Percentiles rank a stretch among this genome's conserved stretches.
phyloP scores from a whole-genome alignment of 2,113 vertebrate genomes.

The Parus major region DNA sequence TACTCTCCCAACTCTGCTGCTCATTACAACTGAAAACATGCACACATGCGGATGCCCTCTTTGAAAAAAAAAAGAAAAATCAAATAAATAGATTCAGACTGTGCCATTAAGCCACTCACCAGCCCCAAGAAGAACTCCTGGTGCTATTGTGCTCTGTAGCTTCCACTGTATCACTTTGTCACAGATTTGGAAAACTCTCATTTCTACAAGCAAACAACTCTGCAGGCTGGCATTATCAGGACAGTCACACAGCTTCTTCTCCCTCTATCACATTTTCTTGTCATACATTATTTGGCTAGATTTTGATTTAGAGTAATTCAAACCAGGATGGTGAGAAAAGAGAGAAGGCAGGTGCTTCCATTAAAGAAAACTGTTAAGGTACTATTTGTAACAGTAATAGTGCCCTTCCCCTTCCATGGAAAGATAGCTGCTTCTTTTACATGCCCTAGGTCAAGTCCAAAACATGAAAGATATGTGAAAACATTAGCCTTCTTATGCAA shows the following conservation, averaged over 20 bases:
- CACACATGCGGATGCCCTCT: fast-evolving
- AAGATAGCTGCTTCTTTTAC: neutral
- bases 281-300: neutral
- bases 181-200: neutral
- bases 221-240: neutral
- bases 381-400: neutral
- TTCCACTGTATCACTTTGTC: neutral
- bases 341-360: neutral
- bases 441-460: neutral
- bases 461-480: neutral
- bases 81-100: neutral
- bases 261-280: neutral
- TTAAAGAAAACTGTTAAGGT: neutral
- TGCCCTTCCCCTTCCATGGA: neutral
- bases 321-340: neutral
- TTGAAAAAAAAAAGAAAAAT: neutral
- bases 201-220: neutral
- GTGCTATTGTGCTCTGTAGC: neutral
- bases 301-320: neutral
- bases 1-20: neutral
- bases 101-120: neutral
- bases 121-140: neutral
- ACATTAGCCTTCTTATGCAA: neutral
- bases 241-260: neutral
- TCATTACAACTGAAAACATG: neutral